Evolutionary conservation across 2,113 vertebrate species (phyloP).

Genomic region (Neogobius melanostomus): DNA sequence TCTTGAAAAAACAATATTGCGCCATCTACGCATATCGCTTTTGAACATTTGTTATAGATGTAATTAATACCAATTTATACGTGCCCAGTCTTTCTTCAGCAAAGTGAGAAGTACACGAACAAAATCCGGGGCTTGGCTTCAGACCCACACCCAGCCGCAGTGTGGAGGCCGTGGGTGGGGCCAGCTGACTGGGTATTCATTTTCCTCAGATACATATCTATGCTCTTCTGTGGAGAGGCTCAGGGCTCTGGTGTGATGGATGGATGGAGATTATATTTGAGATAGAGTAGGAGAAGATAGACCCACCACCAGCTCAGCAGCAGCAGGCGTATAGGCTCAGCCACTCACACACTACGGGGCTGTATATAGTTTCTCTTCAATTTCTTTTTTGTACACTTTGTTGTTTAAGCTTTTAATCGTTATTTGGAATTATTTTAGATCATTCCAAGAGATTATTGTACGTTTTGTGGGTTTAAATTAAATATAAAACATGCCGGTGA

Average conservation of each 20-base stretch:
- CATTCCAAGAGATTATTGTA: too few relatives aligned
- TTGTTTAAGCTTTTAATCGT: neutral
- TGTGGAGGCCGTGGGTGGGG: conserved; percentile 82
- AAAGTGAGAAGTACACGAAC: too few relatives aligned
- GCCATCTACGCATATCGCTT: too few relatives aligned
- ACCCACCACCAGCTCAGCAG: too few relatives aligned
- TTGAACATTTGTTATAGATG: too few relatives aligned
- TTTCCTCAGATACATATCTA: conserved; percentile 88
- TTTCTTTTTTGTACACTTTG: too few relatives aligned
- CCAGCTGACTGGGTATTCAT: conserved; percentile 88
- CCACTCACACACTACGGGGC: neutral
- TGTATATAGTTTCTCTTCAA: neutral
- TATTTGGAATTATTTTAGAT: too few relatives aligned
- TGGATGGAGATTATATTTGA: conserved; percentile 90
- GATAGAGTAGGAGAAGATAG: conserved; percentile 57
- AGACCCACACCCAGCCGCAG: conserved; percentile 55
- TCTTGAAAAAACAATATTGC: too few relatives aligned
- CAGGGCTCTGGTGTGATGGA: conserved; percentile 90
- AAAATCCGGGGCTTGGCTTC: conserved; percentile 23
- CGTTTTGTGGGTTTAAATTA: too few relatives aligned
- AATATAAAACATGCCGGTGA: too few relatives aligned
- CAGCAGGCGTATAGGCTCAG: neutral
- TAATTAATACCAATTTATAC: too few relatives aligned
- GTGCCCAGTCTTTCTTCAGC: too few relatives aligned
- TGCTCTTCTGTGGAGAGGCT: conserved; percentile 82